Conservation (phyloP, 2,797 vertebrate genomes). For the Botia kubotai region DNA sequence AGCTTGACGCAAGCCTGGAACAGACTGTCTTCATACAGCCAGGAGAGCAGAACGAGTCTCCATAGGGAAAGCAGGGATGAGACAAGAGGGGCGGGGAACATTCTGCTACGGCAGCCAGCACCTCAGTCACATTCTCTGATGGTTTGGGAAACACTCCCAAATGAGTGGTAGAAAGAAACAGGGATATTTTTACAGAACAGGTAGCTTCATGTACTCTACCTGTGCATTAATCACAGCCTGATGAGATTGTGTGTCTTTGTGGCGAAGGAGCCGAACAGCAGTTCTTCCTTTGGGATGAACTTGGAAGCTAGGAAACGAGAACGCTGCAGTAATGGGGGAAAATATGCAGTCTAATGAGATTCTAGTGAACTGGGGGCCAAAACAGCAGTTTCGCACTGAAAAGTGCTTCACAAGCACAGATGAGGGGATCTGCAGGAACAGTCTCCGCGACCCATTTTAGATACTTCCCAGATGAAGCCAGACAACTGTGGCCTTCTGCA, state of each 20-base stretch:
- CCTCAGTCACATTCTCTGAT: conserved; percentile 17
- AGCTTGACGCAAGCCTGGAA: conserved; percentile 45
- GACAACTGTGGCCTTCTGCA: conserved; percentile 12
- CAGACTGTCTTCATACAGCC: conserved; percentile 49
- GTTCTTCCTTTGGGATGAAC: conserved; percentile 32
- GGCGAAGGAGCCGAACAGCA: background rate
- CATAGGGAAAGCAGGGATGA: conserved; percentile 15
- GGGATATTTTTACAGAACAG: conserved; percentile 8
- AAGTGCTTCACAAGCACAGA: conserved; percentile 40
- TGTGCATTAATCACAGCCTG: conserved; percentile 29
- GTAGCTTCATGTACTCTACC: background rate
- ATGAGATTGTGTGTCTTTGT: background rate
- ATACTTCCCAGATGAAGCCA: conserved; percentile 30
- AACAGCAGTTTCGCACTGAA: conserved; percentile 35
- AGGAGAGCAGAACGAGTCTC: conserved; percentile 34
- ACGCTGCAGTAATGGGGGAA: conserved; percentile 34
- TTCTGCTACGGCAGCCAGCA: background rate
- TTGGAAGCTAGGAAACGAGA: conserved; percentile 19
- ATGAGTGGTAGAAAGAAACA: conserved; percentile 5
- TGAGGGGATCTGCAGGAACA: conserved; percentile 17
- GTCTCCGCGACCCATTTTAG: conserved; percentile 35
- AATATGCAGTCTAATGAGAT: conserved; percentile 45
- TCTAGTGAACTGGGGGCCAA: conserved; percentile 25
- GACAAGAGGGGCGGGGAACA: conserved; percentile 9
- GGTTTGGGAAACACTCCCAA: conserved; percentile 23